Evolutionary conservation across 2,797 vertebrate species (phyloP).

Genomic region (Macroramphosus scolopax): DNA sequence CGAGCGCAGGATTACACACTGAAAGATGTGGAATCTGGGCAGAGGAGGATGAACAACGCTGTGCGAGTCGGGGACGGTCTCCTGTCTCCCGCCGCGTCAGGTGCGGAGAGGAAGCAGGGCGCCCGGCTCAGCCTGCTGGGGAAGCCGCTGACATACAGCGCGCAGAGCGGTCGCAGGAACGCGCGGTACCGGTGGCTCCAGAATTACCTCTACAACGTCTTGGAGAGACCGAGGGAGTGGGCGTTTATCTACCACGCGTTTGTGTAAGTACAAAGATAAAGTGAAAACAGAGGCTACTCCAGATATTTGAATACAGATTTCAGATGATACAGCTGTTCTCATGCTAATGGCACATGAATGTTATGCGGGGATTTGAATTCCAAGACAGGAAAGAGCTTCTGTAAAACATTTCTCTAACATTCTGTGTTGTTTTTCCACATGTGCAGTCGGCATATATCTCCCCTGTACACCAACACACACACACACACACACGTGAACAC

Average conservation of each 20-base stretch:
- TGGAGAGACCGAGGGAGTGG: constrained; percentile 92
- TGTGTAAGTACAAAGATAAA: constrained; percentile 92
- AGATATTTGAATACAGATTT: no score
- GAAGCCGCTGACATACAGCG: constrained; percentile 92
- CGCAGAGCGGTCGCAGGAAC: constrained; percentile 91
- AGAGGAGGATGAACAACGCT: constrained; percentile 81
- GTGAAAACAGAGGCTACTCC: no score
- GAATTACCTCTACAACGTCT: constrained; percentile 92
- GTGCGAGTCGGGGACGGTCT: constrained; percentile 74
- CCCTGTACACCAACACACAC: background rate
- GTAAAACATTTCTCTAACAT: no score
- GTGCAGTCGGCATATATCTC: background rate
- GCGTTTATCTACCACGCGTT: constrained; percentile 93
- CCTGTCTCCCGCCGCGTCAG: constrained; percentile 69
- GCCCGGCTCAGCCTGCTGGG: constrained; percentile 95
- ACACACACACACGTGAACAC: no score
- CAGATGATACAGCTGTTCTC: no score
- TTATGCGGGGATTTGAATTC: no score
- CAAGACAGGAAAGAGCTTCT: no score
- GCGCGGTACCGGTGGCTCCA: constrained; percentile 93
- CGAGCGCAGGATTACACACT: constrained; percentile 78
- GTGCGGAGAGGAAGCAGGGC: constrained; percentile 86
- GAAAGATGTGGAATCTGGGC: constrained; percentile 92
- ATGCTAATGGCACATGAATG: no score
- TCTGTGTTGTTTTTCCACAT: background rate